Conservation (phyloP, 2,113 vertebrate genomes). For the Elachura formosa region DNA sequence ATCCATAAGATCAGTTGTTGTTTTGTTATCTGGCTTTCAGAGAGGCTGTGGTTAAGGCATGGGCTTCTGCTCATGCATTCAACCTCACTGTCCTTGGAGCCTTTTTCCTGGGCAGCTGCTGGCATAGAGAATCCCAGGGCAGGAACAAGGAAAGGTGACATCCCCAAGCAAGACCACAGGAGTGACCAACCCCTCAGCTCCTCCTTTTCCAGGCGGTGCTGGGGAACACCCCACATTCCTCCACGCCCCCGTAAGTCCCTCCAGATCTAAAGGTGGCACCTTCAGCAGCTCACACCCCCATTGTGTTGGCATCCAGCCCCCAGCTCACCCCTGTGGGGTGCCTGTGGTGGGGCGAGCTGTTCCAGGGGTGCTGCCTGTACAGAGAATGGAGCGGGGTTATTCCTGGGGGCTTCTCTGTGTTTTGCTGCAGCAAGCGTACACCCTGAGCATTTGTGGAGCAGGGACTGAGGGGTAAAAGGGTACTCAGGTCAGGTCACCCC, state of each 20-base stretch:
- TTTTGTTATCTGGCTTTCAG: neutral
- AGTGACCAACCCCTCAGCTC: neutral
- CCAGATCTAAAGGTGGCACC: neutral
- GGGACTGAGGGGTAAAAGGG: neutral
- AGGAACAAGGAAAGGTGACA: neutral
- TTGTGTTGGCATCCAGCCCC: neutral
- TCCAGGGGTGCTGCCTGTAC: neutral
- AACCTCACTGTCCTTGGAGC: neutral
- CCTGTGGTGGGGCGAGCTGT: fast-evolving
- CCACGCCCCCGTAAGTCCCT: neutral
- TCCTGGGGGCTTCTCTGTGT: neutral
- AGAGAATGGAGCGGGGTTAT: neutral
- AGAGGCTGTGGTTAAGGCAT: neutral
- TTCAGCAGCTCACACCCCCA: neutral
- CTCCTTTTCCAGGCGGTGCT: fast-evolving
- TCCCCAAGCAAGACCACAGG: neutral
- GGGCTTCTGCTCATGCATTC: neutral
- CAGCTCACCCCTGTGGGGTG: neutral
- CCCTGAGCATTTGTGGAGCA: fast-evolving
- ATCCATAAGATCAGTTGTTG: neutral
- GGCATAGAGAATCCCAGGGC: neutral
- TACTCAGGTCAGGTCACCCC: fast-evolving
- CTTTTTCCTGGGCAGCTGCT: neutral
- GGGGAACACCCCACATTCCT: neutral
- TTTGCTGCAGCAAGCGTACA: neutral